Base-by-base conservation (phyloP, 2,113 vertebrate species). In the Melozone crissalis region DNA sequence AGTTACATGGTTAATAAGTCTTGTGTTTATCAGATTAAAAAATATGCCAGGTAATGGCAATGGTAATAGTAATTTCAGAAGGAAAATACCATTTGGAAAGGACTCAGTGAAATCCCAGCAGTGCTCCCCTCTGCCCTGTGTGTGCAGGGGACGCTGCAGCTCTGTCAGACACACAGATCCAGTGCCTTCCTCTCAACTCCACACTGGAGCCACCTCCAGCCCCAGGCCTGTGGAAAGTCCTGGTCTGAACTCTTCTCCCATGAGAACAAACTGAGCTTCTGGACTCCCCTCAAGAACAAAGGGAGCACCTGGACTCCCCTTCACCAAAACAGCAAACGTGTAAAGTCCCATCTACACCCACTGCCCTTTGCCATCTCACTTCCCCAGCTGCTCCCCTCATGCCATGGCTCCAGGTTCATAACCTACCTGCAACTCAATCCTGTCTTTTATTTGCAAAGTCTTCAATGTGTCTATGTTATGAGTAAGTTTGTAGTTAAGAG, bases 391-490 rank as follows among this genome's bases (percentile, higher is more conserved):
- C 28, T 59, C 69, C 47, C n/a, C 31, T 30, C 5, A 1, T 10
- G 13, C 5, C 6, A 4, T 7, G 19, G 47, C 51, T 63, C 35
- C 31, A 65, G 46, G 33, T 1, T 61, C 24, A 5, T 18, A 27
- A 84, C 76, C 49, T 37, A 98, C 98, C 98, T 98, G 97, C 61
- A 98, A 44, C 35, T 97, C 98, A 91, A 95, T 96, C 94, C 78
- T 96, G 74, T 97, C 96, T 84, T 98, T 91, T 52, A 98, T 57
- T 41, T 97, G 95, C 63, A 97, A 77, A 46, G 74, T 85, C 91
- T 78, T 96, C 87, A 99, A 90, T 35, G 51, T 31, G 58, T 96
- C 97, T 80, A 98, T 47, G 6, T 97, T 97, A 94, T 98, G 98
- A 82, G 54, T 94, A 63, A 98, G 95, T 51, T 84, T 92, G 90